A percentile compares a stretch with the other conserved stretches of the same genome.
phyloP scores from a whole-genome alignment of 37 sponge, comb jelly and placozoan species.

The Hexactinellida sp. region DNA sequence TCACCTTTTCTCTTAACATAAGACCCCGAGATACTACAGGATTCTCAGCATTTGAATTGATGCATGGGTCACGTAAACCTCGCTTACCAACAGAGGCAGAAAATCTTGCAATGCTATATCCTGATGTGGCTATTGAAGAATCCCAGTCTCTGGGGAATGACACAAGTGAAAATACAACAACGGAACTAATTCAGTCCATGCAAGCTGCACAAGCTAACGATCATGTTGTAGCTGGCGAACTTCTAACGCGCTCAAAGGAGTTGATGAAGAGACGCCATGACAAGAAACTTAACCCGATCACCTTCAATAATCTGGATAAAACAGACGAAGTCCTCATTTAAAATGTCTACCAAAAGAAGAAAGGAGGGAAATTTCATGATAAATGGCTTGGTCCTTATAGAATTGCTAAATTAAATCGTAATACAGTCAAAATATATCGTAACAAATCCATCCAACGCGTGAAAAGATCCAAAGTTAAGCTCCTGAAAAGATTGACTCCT shows the following conservation, averaged over 20 bases:
- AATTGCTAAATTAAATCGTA: neutral
- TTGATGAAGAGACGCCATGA: neutral
- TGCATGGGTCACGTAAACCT: neutral
- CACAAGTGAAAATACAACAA: neutral
- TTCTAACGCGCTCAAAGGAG: neutral
- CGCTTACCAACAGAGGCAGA: neutral
- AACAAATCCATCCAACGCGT: neutral
- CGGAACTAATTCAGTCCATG: neutral
- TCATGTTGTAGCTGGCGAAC: neutral
- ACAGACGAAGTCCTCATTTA: neutral
- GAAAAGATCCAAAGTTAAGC: neutral
- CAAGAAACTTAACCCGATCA: neutral
- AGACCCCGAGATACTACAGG: neutral
- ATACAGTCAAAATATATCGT: neutral
- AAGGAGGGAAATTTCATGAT: neutral
- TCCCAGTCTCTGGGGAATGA: neutral
- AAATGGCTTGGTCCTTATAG: neutral
- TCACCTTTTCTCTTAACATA: neutral
- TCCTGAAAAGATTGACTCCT: neutral
- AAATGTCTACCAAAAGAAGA: neutral
- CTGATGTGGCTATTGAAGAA: neutral
- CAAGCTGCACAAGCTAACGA: neutral
- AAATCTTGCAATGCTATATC: neutral
- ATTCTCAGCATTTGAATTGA: neutral
- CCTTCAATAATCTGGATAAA: neutral